Percentiles rank a stretch among this genome's conserved stretches.
phyloP scores from a whole-genome alignment of 2,888 invertebrate genomes.

The Ernsta delagoae region DNA sequence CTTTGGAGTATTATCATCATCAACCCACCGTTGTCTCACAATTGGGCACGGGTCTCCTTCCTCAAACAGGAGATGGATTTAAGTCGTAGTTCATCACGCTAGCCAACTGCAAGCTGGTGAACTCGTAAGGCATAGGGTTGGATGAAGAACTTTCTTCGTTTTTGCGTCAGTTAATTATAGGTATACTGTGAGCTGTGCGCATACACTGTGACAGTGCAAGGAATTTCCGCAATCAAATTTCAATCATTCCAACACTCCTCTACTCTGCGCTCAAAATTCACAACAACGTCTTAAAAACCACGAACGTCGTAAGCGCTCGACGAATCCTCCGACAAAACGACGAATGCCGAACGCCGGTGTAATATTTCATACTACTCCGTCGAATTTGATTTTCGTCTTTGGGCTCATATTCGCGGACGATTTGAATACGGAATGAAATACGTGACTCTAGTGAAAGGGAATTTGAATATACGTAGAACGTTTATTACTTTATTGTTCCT shows the following conservation, averaged over 20 bases:
- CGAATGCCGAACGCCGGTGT: slow-evolving; percentile 31
- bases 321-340: slow-evolving; percentile 7
- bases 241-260: neutral
- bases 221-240: neutral
- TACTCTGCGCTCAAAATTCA: neutral
- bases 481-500: slow-evolving; percentile 43
- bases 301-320: neutral
- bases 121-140: too few relatives aligned
- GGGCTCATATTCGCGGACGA: slow-evolving; percentile 39
- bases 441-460: slow-evolving; percentile 41
- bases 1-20: too few relatives aligned
- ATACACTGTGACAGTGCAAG: too few relatives aligned
- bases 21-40: too few relatives aligned
- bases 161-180: too few relatives aligned
- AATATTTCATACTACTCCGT: slow-evolving; percentile 43
- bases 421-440: slow-evolving; percentile 47
- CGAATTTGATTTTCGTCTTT: slow-evolving; percentile 43
- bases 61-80: too few relatives aligned
- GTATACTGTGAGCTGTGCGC: too few relatives aligned
- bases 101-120: too few relatives aligned
- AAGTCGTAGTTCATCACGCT: too few relatives aligned
- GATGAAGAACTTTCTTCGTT: too few relatives aligned
- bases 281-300: neutral
- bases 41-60: too few relatives aligned
- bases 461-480: slow-evolving; percentile 37